A percentile compares a stretch with the other conserved stretches of the same genome.
Conservation (phyloP, 2,797 vertebrate genomes). For the Enteromius thamalakanensis region DNA sequence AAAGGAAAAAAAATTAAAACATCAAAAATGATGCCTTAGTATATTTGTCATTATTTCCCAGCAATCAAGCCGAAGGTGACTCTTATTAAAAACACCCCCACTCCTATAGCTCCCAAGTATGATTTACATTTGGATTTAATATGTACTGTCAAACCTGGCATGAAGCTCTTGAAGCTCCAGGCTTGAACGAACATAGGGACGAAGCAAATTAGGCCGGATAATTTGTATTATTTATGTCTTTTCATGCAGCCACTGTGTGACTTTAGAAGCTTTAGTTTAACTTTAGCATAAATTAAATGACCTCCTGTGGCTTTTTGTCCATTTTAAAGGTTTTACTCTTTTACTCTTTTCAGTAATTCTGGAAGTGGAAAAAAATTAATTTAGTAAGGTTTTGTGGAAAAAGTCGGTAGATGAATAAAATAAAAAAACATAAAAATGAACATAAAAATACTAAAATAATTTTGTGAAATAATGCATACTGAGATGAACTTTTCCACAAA, state of each 20-base stretch:
- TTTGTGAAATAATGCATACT: neutral
- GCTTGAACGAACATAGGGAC: neutral
- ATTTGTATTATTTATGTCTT: neutral
- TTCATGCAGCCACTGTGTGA: neutral
- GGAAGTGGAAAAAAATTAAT: too few relatives aligned
- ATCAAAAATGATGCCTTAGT: neutral
- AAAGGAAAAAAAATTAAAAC: neutral
- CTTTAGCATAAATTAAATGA: too few relatives aligned
- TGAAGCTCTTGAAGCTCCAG: neutral
- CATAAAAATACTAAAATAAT: neutral
- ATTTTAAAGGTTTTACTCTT: neutral
- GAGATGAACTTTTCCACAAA: neutral
- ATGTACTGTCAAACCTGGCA: neutral
- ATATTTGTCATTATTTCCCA: neutral
- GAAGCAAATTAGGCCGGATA: neutral
- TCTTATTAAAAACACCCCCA: neutral
- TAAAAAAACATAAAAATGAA: neutral
- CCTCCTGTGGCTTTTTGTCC: neutral
- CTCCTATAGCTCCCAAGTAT: neutral
- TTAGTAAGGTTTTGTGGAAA: neutral
- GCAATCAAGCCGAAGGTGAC: neutral
- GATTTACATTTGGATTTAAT: neutral
- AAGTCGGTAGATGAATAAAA: too few relatives aligned
- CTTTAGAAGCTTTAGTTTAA: too few relatives aligned
- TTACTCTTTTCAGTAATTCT: too few relatives aligned